phyloP scores from a whole-genome alignment of 2,113 vertebrate genomes.

The Entelurus aequoreus region DNA sequence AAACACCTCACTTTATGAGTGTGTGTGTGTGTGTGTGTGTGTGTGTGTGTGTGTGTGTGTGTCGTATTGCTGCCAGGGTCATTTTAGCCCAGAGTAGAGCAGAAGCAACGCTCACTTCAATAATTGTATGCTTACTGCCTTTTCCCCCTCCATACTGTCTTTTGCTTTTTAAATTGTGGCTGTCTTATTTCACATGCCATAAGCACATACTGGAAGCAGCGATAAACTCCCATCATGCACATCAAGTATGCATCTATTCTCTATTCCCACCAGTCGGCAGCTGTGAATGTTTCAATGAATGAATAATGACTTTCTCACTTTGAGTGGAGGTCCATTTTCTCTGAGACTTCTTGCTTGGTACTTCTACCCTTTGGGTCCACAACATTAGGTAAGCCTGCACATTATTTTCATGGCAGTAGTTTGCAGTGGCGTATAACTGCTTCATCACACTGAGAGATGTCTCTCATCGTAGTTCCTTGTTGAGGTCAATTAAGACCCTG shows the following conservation, averaged over 20 bases:
- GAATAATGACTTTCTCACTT: too few relatives aligned
- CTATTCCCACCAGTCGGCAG: not conserved
- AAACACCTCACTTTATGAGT: slow-evolving; percentile 14
- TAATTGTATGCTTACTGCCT: slow-evolving; percentile 26
- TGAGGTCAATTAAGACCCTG: too few relatives aligned
- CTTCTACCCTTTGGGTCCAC: too few relatives aligned
- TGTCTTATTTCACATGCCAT: slow-evolving; percentile 36
- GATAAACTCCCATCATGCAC: slow-evolving; percentile 6
- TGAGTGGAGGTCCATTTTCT: too few relatives aligned
- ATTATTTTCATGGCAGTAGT: too few relatives aligned
- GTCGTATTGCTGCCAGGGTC: slow-evolving; percentile 20
- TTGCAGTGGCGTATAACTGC: too few relatives aligned
- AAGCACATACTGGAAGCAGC: slow-evolving; percentile 23
- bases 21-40: slow-evolving; percentile 11
- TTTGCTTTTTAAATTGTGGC: slow-evolving; percentile 16
- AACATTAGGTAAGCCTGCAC: too few relatives aligned
- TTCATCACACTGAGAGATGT: too few relatives aligned
- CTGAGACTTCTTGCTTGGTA: too few relatives aligned
- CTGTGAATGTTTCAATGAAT: too few relatives aligned
- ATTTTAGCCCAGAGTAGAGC: slow-evolving; percentile 25
- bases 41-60: slow-evolving; percentile 4
- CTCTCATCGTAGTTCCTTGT: too few relatives aligned
- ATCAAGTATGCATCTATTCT: slow-evolving; percentile 12
- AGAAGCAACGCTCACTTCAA: slow-evolving; percentile 31
- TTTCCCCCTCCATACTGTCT: slow-evolving; percentile 12